These are phyloP conservation scores for Epinotia demarniana DNA, from an alignment of 2,888 invertebrate genomes.

Conservation along the genomic window DNA sequence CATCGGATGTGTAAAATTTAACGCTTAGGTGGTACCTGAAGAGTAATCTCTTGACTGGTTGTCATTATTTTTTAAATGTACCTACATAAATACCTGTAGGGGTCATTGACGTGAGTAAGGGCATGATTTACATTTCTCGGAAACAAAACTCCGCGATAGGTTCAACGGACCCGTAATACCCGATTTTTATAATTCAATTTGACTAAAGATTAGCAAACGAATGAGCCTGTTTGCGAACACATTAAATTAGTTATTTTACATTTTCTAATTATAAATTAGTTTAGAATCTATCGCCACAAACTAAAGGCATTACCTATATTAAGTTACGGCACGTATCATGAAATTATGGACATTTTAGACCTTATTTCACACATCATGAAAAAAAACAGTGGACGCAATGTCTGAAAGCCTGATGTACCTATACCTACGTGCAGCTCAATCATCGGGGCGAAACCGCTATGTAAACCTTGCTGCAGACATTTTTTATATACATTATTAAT, in stretches of 20 bases:
- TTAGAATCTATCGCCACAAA: background rate
- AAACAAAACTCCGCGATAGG: conserved; percentile 23
- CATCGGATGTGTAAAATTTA: background rate
- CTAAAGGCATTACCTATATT: background rate
- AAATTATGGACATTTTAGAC: no score
- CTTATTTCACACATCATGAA: no score
- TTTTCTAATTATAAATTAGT: background rate
- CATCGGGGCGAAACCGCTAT: no score
- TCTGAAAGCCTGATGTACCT: no score
- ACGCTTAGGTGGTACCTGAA: background rate
- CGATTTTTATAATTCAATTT: conserved; percentile 30
- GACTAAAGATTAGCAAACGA: conserved; percentile 30
- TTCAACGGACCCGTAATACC: conserved; percentile 34
- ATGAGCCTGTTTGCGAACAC: conserved; percentile 12
- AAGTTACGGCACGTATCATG: no score
- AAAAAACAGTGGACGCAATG: no score
- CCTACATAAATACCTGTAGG: conserved; percentile 3
- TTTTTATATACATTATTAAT: no score
- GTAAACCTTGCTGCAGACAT: no score
- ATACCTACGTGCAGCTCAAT: no score
- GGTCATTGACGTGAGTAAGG: conserved; percentile 7
- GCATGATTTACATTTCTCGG: conserved; percentile 12
- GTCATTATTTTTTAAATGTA: background rate
- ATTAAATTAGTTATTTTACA: conserved; percentile 1
- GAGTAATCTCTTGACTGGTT: background rate